Evolutionary conservation across 2,797 vertebrate species (phyloP), one percentile per base, ranked within the genome.

Genomic region (Todus mexicanus): DNA sequence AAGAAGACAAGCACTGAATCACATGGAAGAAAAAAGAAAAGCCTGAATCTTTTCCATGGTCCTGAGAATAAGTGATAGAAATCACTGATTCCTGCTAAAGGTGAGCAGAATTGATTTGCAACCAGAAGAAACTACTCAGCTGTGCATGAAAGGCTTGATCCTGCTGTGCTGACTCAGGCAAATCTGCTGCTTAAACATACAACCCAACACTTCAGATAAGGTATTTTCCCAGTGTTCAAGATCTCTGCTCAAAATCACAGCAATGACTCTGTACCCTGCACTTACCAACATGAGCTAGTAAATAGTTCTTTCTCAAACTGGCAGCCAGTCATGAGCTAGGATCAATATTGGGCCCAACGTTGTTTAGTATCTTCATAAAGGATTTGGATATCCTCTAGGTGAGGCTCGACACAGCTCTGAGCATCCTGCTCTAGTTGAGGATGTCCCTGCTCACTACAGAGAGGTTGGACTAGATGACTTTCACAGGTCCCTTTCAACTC

Each of bases 101-200:
- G 83, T 84, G 83, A 88, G 56, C 45, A 71, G 54, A 86, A 93
- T 63, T 86, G 51, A 87, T 93, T 64, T 84, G 60, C 60, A 86
- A 47, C 47, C 66, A 75, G 56, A 73, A 88, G 68, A 87, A 93
- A 79, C 80, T 60, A 88, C 81, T 94, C 91, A 82, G 45, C 56
- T 85, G 75, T 50, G 74, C 86, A n/a, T 23, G 65, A 90, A 84
- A 88, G 40, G n/a, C 48, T 84, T 10, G 3, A 8, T 65, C 50
- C 37, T 88, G n/a, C 70, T 68, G 7, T 65, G 94, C 91, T 92
- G 88, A 90, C 53, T 84, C 56, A 21, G 48, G 40, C 51, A 91
- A 73, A 93, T 38, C 56, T 76, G n/a, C 48, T 75, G 33, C 53
- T 92, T 74, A 48, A 84, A 79, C 60, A 47, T 15, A 7, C 68